Evolutionary conservation across 2,113 vertebrate genomes (phyloP).

Genomic region (Pluvianellus socialis): DNA sequence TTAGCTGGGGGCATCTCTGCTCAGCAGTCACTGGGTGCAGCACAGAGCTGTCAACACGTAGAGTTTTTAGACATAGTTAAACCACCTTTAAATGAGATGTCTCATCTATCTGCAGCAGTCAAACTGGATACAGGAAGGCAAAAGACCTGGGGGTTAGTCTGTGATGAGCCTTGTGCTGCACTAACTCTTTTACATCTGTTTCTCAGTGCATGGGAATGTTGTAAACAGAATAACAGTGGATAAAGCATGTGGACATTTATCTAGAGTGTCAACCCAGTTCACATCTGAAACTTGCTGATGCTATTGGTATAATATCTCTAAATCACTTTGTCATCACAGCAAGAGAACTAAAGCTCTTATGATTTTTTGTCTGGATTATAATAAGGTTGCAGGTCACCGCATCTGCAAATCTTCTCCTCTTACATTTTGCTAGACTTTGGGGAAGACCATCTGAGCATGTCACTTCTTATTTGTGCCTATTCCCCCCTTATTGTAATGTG

Average conservation of each 20-base stretch:
- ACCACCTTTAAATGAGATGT: neutral
- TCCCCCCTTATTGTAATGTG: too few relatives aligned
- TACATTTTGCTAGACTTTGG: neutral
- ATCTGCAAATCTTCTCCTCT: neutral
- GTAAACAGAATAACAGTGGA: neutral
- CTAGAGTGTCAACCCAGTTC: neutral
- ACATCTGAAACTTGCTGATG: neutral
- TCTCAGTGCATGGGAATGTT: neutral
- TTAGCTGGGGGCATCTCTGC: neutral
- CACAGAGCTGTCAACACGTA: neutral
- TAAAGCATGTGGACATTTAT: neutral
- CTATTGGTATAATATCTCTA: neutral
- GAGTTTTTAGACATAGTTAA: neutral
- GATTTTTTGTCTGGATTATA: neutral
- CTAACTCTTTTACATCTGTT: neutral
- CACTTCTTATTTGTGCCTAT: neutral
- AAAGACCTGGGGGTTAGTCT: neutral
- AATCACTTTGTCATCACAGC: neutral
- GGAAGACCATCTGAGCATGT: neutral
- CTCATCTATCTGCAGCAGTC: neutral
- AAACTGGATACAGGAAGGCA: neutral
- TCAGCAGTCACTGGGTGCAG: neutral
- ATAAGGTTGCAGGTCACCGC: neutral
- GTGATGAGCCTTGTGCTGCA: neutral
- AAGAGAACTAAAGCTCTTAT: neutral